Evolutionary conservation across 92 coral and sea anemone genomes (phyloP).

Genomic region (Epizoanthus ramosus): DNA sequence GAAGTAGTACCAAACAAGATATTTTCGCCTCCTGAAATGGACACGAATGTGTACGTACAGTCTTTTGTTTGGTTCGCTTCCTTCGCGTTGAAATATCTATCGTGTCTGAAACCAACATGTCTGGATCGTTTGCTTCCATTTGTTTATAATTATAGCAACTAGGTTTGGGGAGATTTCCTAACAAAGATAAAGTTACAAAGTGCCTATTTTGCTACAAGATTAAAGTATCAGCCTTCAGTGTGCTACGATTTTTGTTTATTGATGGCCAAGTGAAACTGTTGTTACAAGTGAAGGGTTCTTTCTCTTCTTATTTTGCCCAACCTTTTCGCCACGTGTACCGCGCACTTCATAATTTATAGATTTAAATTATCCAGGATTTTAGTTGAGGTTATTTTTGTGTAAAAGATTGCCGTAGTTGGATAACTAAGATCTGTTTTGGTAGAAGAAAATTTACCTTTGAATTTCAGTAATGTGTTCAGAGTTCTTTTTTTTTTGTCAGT

Average conservation of each 20-base stretch:
- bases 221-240: constrained; percentile 12
- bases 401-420: neutral
- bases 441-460: neutral
- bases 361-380: neutral
- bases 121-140: neutral
- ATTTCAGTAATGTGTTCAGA: neutral
- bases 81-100: neutral
- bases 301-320: constrained; percentile 2
- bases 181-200: constrained; percentile 5
- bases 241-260: neutral
- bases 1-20: neutral
- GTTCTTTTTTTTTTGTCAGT: neutral
- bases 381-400: constrained; percentile 4
- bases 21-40: neutral
- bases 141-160: neutral
- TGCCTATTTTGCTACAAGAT: neutral
- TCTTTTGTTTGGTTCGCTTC: neutral
- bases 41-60: neutral
- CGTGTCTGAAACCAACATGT: neutral
- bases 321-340: constrained; percentile 36
- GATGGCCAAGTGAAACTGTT: neutral
- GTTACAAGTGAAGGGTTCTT: neutral
- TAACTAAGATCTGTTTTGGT: no score
- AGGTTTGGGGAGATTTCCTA: neutral
- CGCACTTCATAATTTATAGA: constrained; percentile 36